Evolutionary conservation across 2,113 vertebrate species (phyloP).

Genomic region (Cephalopholis sonnerati): DNA sequence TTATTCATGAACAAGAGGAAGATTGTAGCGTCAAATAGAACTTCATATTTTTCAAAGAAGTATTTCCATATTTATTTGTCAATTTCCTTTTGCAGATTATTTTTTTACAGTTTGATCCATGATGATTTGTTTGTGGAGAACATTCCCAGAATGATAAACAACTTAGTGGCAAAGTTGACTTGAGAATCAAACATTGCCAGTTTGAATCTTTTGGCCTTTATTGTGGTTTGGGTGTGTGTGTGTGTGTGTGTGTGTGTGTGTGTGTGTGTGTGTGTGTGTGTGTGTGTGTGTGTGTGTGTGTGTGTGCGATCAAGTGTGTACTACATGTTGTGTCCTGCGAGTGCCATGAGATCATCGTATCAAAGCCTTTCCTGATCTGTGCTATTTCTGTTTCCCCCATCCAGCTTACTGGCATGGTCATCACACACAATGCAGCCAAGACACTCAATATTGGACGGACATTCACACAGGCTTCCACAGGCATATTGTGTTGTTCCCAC

Average conservation of each 20-base stretch:
- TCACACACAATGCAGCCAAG: conserved; percentile 36
- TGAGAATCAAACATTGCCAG: neutral
- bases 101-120: neutral
- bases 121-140: neutral
- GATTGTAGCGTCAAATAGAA: neutral
- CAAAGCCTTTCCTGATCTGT: conserved; percentile 52
- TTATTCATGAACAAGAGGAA: neutral
- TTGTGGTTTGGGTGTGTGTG: conserved; percentile 3
- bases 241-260: conserved; percentile 4
- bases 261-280: too few species aligned
- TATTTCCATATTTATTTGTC: neutral
- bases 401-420: conserved; percentile 46
- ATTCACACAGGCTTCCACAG: conserved; percentile 3
- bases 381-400: conserved; percentile 56
- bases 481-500: conserved; percentile 40
- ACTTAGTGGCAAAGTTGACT: neutral
- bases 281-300: too few species aligned
- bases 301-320: too few species aligned
- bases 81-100: too few species aligned
- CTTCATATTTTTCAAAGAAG: neutral
- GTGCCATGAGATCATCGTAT: conserved; percentile 45
- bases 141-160: neutral
- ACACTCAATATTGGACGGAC: conserved; percentile 35
- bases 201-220: neutral
- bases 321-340: neutral